Base-by-base conservation (phyloP, 2,797 vertebrate species). In the Todus mexicanus region DNA sequence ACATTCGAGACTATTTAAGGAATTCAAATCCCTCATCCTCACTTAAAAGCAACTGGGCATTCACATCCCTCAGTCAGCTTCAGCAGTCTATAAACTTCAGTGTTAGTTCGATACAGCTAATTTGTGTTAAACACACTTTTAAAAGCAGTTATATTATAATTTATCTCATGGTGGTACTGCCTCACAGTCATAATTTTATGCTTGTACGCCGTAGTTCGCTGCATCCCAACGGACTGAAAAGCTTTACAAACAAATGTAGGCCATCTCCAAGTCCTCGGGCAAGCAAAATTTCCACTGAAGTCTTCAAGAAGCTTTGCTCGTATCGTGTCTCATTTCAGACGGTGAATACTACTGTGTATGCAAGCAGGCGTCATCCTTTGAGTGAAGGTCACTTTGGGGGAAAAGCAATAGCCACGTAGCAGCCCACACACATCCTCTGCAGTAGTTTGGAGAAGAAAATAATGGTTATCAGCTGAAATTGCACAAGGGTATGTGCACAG, bases 241-340 rank as follows among this genome's bases (percentile, higher is more conserved):
- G 59, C 74, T 94, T 87, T 65, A 74, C 40, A 94, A 89, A 89
- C 35, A 92, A 64, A 82, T 77, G 37, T 42, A 85, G 81, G 59
- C 72, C 43, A 73, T 80, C 37, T 45, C 64, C 7, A 65, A 69
- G 33, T 81, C 84, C 72, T 85, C 2, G 0, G 57, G 86, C 86
- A 72, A 87, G 54, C 31, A 56, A 40, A 87, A 83, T 54, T 80
- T 92, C 69, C 59, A 53, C 47, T 56, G 78, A 77, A 51, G n/a
- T 57, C 50, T 80, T 76, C 38, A 79, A 79, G 75, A 54, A 93
- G 59, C 40, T 85, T 75, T 89, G 54, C 45, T 87, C 76, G 13
- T 17, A 15, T 20, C 11, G 20, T 21, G 31, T 20, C 22, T 89
- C 20, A 31, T 53, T 80, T 70, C 79, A 87, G 59, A 33, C 38